Base-by-base conservation (phyloP, 2,113 vertebrate species). In the Istiophorus platypterus region DNA sequence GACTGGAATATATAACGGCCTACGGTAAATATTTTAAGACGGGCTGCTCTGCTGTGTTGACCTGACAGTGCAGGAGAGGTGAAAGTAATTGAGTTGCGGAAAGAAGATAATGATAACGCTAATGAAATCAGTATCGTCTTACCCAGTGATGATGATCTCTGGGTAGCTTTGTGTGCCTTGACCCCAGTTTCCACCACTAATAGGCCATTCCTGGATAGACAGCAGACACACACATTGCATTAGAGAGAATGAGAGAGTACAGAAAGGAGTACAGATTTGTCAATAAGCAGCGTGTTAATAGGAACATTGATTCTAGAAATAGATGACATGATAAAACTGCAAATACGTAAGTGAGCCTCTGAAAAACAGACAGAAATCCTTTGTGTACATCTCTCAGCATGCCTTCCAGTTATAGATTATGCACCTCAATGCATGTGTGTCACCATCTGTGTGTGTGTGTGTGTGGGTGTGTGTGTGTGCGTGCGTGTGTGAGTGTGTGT, bases 101-200 rank as follows among this genome's bases (percentile, higher is more conserved):
- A 9, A 39, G 67, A 72, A 10, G 22, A 72, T 72, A 61, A 84
- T 34, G 72, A 51, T 68, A 67, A 82, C 39, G 51, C 81, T 80
- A 87, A 90, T 86, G 78, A 91, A 85, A 87, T 86, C 59, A 73
- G 78, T 7, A 18, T 71, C 9, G 58, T 95, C 97, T 97, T 96
- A 99, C 98, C 98, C 98, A 75, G 98, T 99, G 93, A 99, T 97
- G 94, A 99, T 99, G 95, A 99, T 99, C 95, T 99, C 98, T 88
- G 98, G 96, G 93, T 99, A 99, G 94, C 98, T 99, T 65, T 98
- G 98, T 90, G 97, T 96, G 91, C 97, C 96, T 91, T 97, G 94
- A 92, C 98, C 98, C 98, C 98, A 99, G 94, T 98, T 99, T 91
- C 98, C 98, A 80, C 98, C 98, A 93, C 96, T 98, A 93, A 99